Evolutionary conservation across 2,797 vertebrate species (phyloP), one percentile per base, ranked within the genome.

Genomic region (Acrocephalus scirpaceus): DNA sequence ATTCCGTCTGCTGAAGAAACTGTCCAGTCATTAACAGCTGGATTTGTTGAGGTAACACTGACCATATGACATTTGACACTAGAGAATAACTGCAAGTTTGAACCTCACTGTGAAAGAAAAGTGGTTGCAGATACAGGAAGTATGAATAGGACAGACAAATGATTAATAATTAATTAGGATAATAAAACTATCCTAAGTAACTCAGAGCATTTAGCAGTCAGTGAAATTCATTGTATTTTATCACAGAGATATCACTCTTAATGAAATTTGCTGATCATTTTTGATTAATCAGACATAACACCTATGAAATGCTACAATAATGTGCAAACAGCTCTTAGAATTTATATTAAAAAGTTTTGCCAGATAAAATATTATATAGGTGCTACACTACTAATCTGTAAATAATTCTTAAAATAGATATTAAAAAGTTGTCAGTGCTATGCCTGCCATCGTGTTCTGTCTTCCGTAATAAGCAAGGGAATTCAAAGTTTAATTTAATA

Each of bases 401-500:
- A 79, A 81, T 65, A 76, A 44, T 67, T 81, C 56, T 84, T 86
- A 57, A 65, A 66, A 85, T 13, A 30, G 2, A 11, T 57, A 80
- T 36, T 75, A 67, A 85, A 75, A 96, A 64, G 32, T 61, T 70
- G 20, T n/a, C 61, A 95, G n/a, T 62, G 50, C 38, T 90, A 40
- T 40, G 56, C 26, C 38, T 85, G 34, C 27, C 73, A 86, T 7
- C 56, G n/a, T 17, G n/a, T 70, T 86, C 29, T 25, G 21, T 78
- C 58, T 79, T 92, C 44, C 48, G 66, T 62, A 93, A 77, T 17
- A 88, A 45, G 18, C 53, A 90, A 71, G 67, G 54, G 76, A 91
- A 93, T 81, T 82, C 45, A 82, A 22, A 45, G 26, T 70, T 56
- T 83, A 71, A 89, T 90, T 91, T 75, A 93, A 66, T 56, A 88